Evolutionary conservation across 2,888 invertebrate genomes (phyloP), one percentile per base, ranked within the genome.

Genomic region (Steinernema scapterisci): DNA sequence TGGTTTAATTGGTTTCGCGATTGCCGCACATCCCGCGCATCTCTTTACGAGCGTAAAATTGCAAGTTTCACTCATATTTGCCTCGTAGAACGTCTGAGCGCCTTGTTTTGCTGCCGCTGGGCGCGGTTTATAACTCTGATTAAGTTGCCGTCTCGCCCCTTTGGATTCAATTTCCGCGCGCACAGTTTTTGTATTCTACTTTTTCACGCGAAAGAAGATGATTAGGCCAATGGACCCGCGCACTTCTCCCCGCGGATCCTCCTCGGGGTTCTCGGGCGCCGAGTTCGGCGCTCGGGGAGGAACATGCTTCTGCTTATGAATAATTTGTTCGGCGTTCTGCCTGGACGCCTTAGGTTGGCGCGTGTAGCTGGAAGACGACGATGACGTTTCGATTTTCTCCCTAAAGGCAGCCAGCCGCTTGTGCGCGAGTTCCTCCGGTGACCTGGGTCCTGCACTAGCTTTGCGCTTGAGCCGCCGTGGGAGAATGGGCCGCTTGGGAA

Each of bases 311-410:
- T 31, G 63, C 63, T 31, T 63, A 25, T 63, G 63, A 63, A 63
- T 63, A 63, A 63, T 63, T 63, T 63, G 63, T 31, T 63, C 31
- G 3, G 3, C 48, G 63, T 5, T 9, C 31, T 16, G 63, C 27
- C 54, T 11, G 16, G 31, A 27, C 63, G 63, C 63, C 25, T 31
- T 38, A 54, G 54, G 54, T 54, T 54, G 54, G 25, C 25, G 54
- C 23, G 21, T 54, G 19, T 16, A 3, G 54, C 16, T 19, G 63
- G 63, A 31, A 31, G 38, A 63, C 63, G 63, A 11, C 63, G 38
- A 38, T 63, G 63, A 63, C 63, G 63, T 16, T 63, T 63, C 63
- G 63, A 63, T 63, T 63, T 63, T 63, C n/a, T 38, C 9, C 38
- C 9, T 38, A 6, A 38, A 38, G 38, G 38, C 38, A 38, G 38